Conservation (phyloP, 2,113 vertebrate species). For the mouse (Mus musculus) region GRCm39 chr1:169984001-169984500, state of each 20-base stretch:
- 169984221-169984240: too few species aligned
- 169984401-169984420: not conserved
- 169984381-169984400: not conserved
- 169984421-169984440: not conserved
- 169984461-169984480: not conserved
- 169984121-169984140: not conserved
- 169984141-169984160: too few species aligned
- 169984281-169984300: too few species aligned
- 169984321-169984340: too few species aligned
- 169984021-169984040: not conserved
- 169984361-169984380: not conserved
- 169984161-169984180: too few species aligned
- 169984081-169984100: not conserved
- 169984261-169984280: too few species aligned
- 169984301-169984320: too few species aligned
- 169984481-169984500: conserved; percentile 94
- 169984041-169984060: not conserved
- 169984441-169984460: not conserved
- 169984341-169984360: conserved; percentile 28
- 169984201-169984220: too few species aligned
- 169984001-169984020: not conserved
- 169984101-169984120: not conserved
- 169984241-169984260: too few species aligned
- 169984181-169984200: too few species aligned
- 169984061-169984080: not conserved